These are phyloP conservation scores for Glomeris marginata DNA, from an alignment of 2,888 invertebrate species.

Conservation along the genomic window DNA sequence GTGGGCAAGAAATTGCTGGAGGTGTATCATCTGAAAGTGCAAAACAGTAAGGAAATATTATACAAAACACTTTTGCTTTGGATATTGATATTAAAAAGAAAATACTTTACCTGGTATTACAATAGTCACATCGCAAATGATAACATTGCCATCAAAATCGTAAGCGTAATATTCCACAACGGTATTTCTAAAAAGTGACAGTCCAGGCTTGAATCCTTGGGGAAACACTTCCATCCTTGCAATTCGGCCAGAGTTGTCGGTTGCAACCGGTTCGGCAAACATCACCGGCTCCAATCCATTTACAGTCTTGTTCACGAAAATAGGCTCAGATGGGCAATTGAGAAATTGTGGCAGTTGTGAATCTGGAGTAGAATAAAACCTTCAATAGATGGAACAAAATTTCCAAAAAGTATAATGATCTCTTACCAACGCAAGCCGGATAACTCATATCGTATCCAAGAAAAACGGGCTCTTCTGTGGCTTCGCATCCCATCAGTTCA, in stretches of 20 bases:
- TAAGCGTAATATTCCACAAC: constrained; percentile 91
- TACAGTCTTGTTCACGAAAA: constrained; percentile 71
- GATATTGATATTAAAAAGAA: too few species aligned
- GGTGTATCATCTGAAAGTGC: constrained; percentile 47
- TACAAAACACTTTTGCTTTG: too few species aligned
- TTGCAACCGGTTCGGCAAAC: constrained; percentile 82
- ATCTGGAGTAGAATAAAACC: constrained; percentile 39
- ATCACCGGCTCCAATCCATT: constrained; percentile 68
- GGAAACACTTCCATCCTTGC: constrained; percentile 86
- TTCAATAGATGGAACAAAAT: background rate
- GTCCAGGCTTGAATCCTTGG: constrained; percentile 73
- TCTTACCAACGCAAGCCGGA: constrained; percentile 72
- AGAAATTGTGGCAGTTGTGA: constrained; percentile 93
- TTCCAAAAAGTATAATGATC: background rate
- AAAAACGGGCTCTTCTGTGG: constrained; percentile 59
- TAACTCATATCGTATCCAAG: constrained; percentile 84
- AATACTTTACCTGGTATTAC: constrained; percentile 53
- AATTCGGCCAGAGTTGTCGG: constrained; percentile 90
- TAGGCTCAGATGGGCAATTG: constrained; percentile 86
- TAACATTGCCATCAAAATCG: constrained; percentile 94
- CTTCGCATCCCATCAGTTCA: constrained; percentile 87
- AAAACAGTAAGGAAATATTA: too few species aligned
- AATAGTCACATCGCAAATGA: constrained; percentile 90
- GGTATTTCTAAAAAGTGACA: constrained; percentile 75
- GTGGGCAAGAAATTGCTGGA: constrained; percentile 75